Percentiles rank a stretch among this genome's conserved stretches.
These are phyloP conservation scores for Manacus vitellinus DNA, from an alignment of 2,113 vertebrate genomes.

Conservation along the genomic window DNA sequence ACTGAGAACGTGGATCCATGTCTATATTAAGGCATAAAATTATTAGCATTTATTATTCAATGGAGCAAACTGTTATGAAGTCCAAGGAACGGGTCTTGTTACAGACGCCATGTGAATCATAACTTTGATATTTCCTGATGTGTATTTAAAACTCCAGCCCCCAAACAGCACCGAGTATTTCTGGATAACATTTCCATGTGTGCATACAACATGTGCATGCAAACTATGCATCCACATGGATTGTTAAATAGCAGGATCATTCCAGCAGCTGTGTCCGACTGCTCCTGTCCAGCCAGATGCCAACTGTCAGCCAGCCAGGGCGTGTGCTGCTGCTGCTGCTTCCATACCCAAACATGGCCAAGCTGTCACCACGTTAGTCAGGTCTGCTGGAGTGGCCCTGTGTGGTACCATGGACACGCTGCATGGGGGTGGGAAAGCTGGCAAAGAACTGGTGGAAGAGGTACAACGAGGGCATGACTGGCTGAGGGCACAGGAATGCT, in stretches of 20 bases:
- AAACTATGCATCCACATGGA: background rate
- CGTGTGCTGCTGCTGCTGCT: background rate
- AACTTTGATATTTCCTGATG: conserved; percentile 60
- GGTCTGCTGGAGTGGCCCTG: background rate
- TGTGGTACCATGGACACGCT: background rate
- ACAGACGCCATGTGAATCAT: conserved; percentile 42
- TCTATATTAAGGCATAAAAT: conserved; percentile 67
- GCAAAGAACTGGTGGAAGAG: background rate
- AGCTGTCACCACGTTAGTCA: background rate
- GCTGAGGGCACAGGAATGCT: background rate
- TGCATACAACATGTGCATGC: conserved; percentile 29
- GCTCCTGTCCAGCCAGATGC: conserved; percentile 34
- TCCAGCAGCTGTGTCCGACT: conserved; percentile 27
- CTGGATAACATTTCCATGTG: conserved; percentile 43
- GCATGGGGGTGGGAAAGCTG: background rate
- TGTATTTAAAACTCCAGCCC: conserved; percentile 50
- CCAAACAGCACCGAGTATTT: conserved; percentile 38
- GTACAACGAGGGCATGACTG: background rate
- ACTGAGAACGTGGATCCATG: background rate
- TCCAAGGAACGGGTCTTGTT: background rate
- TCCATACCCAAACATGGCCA: conserved; percentile 60
- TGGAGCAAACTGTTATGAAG: conserved; percentile 14
- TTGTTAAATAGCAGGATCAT: background rate
- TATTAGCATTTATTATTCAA: conserved; percentile 46
- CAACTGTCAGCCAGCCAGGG: conserved; percentile 36